Conservation (phyloP, 2,797 vertebrate species). For the Parauchenoglanis ngamensis region DNA sequence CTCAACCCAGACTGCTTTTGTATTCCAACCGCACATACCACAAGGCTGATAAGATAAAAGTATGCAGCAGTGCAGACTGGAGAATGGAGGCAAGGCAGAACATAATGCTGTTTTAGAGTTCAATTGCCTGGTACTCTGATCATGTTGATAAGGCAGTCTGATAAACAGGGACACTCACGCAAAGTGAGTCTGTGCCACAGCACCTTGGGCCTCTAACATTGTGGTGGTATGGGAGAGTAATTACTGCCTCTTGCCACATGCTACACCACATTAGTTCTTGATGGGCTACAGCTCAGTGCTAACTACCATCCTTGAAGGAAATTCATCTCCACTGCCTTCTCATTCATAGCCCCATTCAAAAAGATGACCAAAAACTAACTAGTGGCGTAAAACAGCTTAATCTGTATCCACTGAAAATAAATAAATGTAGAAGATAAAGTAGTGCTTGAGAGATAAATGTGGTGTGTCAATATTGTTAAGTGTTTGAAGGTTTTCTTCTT, state of each 20-base stretch:
- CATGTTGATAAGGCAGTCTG: conserved; percentile 57
- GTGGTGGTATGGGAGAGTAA: conserved; percentile 65
- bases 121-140: conserved; percentile 64
- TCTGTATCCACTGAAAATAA: not conserved
- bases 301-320: conserved; percentile 67
- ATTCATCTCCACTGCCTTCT: conserved; percentile 19
- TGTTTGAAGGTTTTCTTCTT: not conserved
- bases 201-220: conserved; percentile 64
- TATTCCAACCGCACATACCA: conserved; percentile 35
- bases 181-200: conserved; percentile 61
- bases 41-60: conserved; percentile 51
- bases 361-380: not conserved
- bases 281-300: conserved; percentile 59
- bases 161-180: conserved; percentile 63
- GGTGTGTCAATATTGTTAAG: not conserved
- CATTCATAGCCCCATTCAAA: conserved; percentile 10
- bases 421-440: not conserved
- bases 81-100: conserved; percentile 51
- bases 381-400: not conserved
- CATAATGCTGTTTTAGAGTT: conserved; percentile 66
- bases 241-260: conserved; percentile 61
- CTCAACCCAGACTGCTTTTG: conserved; percentile 25
- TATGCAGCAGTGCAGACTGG: conserved; percentile 35
- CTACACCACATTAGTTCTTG: conserved; percentile 69
- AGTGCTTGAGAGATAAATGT: not conserved